Base-by-base conservation (phyloP, 2,888 invertebrate genomes). In the Acrobasis repandana region DNA sequence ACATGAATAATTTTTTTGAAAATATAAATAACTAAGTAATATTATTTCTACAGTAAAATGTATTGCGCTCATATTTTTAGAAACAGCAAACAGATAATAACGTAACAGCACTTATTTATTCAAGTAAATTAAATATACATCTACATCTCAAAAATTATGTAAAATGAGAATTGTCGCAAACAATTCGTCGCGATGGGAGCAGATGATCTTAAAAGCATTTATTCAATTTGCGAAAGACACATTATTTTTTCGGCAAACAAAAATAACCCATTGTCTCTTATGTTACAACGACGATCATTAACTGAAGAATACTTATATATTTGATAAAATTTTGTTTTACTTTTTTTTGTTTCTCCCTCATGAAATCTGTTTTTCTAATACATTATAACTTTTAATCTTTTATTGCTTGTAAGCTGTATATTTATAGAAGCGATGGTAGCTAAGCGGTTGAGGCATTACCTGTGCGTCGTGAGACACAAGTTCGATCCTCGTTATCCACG, bases 141-240 rank as follows among this genome's bases (percentile, higher is more conserved):
- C 38, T 33, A 48, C 43, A 60, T 61, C 54, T 47, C 15, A 48
- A 18, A 48, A 38, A 49, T 34, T 36, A 49, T 20, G 52, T 61
- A 36, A 49, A 46, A 58, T 50, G 33, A 18, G 33, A 56, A 43
- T 38, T 61, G 49, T 56, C 56, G 56, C 10, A 18, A 49, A 48
- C 54, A 56, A 43, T 49, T 16, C 14, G 1, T 49, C 9, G 9
- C 20, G 43, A 47, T 38, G 36, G 15, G 43, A 46, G 47, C 47
- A 36, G 11, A 43, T 52, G 46, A 60, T 60, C 52, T 58, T 52
- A 62, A 60, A 56, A 54, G 46, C 18, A 52, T 56, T 56, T 54
- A 15, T 49, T 33, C 18, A 56, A 43, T 56, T 56, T 18, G 38
- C 1, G 48, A 48, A n/a, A 49, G 48, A 49, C 18, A 58, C 46